Conservation (phyloP, 2,888 invertebrate species). For the Brachypalpus laphriformis region DNA sequence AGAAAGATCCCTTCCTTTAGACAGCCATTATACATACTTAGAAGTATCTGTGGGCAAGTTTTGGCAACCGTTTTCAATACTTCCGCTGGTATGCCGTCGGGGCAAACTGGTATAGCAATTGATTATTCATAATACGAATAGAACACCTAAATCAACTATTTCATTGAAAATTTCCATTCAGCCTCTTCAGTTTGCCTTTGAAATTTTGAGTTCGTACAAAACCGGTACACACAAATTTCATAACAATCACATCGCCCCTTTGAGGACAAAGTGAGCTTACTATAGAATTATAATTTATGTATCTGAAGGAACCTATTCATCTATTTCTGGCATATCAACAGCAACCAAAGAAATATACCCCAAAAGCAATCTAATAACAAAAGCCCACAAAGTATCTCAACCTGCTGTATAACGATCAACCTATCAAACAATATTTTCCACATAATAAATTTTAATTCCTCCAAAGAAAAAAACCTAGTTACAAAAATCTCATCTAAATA, state of each 20-base stretch:
- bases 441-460: constrained; percentile 14
- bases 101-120: no score
- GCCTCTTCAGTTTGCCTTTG: no score
- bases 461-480: background rate
- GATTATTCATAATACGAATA: no score
- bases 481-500: constrained; percentile 9
- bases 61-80: no score
- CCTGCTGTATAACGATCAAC: constrained; percentile 2
- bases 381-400: background rate
- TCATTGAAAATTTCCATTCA: background rate
- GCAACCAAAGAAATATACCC: background rate
- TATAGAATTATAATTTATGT: background rate
- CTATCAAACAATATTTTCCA: background rate
- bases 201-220: background rate
- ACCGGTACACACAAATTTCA: background rate
- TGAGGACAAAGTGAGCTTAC: background rate
- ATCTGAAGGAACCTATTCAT: background rate
- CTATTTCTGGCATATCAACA: constrained; percentile 29
- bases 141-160: background rate
- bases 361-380: background rate
- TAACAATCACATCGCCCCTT: background rate
- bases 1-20: no score
- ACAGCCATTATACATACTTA: no score
- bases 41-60: no score
- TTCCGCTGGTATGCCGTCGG: no score